phyloP scores from a whole-genome alignment of 2,888 invertebrate genomes.

The Alitta virens region DNA sequence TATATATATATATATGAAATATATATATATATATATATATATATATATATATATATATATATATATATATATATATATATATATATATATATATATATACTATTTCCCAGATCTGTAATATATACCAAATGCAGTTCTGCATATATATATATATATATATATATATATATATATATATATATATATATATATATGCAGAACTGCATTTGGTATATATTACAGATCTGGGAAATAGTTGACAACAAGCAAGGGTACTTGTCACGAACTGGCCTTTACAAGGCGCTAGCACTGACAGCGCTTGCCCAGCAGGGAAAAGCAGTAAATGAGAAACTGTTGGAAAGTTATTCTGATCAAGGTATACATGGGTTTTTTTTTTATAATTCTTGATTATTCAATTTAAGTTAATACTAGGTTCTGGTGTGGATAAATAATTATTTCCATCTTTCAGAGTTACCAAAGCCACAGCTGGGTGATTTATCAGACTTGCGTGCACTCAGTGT shows the following conservation, averaged over 20 bases:
- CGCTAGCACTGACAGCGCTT: constrained; percentile 55
- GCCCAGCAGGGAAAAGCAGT: constrained; percentile 57
- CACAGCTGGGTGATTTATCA: constrained; percentile 52
- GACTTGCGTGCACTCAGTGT: constrained; percentile 48
- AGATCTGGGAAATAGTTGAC: constrained; percentile 58
- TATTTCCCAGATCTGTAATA: constrained; percentile 56
- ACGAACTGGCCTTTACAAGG: constrained; percentile 56
- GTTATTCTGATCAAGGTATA: constrained; percentile 53
- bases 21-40: too few relatives aligned
- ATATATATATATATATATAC: too few relatives aligned
- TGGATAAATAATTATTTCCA: neutral
- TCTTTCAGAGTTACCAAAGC: constrained; percentile 54
- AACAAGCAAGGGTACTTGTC: constrained; percentile 51
- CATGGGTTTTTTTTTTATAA: neutral
- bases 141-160: too few relatives aligned
- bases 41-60: too few relatives aligned
- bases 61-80: too few relatives aligned
- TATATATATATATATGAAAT: too few relatives aligned
- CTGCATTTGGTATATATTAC: constrained; percentile 12
- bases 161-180: too few relatives aligned
- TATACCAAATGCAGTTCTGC: too few relatives aligned
- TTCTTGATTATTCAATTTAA: too few relatives aligned
- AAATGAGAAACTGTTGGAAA: constrained; percentile 54
- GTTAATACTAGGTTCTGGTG: too few relatives aligned
- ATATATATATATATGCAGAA: too few relatives aligned